Conservation (phyloP, 2,113 vertebrate genomes). For the Chaenogobius annularis region DNA sequence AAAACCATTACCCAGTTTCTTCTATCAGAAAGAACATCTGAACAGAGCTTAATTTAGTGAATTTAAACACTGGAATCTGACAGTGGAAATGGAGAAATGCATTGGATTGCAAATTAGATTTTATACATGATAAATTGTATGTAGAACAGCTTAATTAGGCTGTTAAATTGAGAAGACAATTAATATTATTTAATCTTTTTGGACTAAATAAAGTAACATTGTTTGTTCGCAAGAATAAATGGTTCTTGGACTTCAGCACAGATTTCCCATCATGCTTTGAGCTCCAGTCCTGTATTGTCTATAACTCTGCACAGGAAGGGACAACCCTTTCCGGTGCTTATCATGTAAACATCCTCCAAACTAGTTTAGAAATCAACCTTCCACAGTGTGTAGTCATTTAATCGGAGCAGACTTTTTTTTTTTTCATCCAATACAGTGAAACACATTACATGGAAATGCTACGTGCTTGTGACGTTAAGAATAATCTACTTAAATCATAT, state of each 20-base stretch:
- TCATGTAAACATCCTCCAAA: constrained; percentile 50
- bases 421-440: background rate
- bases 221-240: background rate
- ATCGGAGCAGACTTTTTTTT: background rate
- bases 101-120: too few species aligned
- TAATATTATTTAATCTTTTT: background rate
- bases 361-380: constrained; percentile 8
- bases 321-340: constrained; percentile 67
- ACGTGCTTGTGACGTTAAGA: constrained; percentile 17
- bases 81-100: too few species aligned
- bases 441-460: constrained; percentile 31
- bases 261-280: constrained; percentile 42
- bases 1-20: background rate
- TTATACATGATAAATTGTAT: background rate
- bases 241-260: background rate
- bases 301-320: constrained; percentile 60
- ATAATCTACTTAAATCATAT: constrained; percentile 19
- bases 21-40: too few species aligned
- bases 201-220: too few species aligned
- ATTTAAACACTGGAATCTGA: too few species aligned
- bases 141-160: too few species aligned
- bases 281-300: constrained; percentile 18
- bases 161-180: too few species aligned
- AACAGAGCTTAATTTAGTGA: too few species aligned
- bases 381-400: background rate